phyloP scores from a whole-genome alignment of 2,888 invertebrate species.

The Morpho deidamia region DNA sequence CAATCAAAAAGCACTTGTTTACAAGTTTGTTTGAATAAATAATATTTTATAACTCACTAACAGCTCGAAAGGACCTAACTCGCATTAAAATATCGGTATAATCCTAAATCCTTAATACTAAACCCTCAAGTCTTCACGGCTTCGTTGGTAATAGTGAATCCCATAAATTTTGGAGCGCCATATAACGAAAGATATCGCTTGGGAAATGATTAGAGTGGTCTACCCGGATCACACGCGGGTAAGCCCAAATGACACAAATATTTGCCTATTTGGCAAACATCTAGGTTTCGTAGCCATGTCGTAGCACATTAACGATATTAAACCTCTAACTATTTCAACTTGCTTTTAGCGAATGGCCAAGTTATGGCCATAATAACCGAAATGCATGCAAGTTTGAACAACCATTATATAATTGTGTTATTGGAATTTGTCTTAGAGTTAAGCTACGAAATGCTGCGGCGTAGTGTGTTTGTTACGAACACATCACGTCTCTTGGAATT shows the following conservation, averaged over 20 bases:
- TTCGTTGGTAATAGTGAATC: too few relatives aligned
- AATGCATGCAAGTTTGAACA: constrained; percentile 25
- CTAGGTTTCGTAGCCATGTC: background rate
- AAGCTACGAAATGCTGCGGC: constrained; percentile 11
- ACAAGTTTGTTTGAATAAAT: too few relatives aligned
- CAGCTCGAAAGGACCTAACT: too few relatives aligned
- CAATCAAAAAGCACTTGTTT: too few relatives aligned
- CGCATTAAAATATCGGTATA: too few relatives aligned
- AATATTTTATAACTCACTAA: too few relatives aligned
- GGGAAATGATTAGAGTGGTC: too few relatives aligned
- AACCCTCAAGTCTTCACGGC: too few relatives aligned
- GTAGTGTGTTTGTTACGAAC: constrained; percentile 13
- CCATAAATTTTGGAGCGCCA: too few relatives aligned
- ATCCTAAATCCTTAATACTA: too few relatives aligned
- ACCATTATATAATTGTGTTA: constrained; percentile 24
- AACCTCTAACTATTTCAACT: constrained; percentile 21
- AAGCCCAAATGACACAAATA: background rate
- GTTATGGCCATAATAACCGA: constrained; percentile 27
- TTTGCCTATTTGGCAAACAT: background rate
- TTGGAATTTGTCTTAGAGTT: constrained; percentile 25
- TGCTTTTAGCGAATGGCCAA: constrained; percentile 23
- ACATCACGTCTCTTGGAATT: constrained; percentile 11
- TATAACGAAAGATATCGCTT: too few relatives aligned
- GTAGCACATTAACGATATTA: constrained; percentile 21
- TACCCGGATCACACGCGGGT: background rate